Conservation (phyloP, 2,113 vertebrate genomes). For the Dipodomys merriami region DNA sequence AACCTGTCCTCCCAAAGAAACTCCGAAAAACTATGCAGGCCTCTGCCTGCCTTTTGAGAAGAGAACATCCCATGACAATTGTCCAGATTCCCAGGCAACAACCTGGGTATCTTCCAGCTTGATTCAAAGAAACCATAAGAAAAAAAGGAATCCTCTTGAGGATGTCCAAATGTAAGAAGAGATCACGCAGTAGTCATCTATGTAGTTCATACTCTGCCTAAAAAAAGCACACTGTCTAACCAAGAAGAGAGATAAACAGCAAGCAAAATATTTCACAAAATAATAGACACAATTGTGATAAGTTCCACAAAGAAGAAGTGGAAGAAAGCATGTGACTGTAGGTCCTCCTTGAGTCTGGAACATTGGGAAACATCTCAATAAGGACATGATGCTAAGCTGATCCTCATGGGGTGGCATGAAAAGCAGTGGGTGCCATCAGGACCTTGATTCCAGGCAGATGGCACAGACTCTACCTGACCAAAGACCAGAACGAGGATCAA, state of each 20-base stretch:
- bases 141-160: fast-evolving
- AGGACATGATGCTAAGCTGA: background rate
- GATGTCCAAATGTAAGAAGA: background rate
- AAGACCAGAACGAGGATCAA: background rate
- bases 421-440: fast-evolving
- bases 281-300: too few species aligned
- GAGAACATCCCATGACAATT: too few species aligned
- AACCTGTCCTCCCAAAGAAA: background rate
- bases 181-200: background rate
- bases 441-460: background rate
- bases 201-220: too few species aligned
- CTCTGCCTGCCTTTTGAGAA: background rate
- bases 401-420: too few species aligned
- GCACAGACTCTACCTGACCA: fast-evolving
- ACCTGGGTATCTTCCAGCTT: background rate
- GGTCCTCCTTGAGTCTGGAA: background rate
- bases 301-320: background rate
- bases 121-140: background rate
- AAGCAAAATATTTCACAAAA: background rate
- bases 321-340: background rate
- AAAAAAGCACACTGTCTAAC: background rate
- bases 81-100: background rate
- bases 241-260: background rate
- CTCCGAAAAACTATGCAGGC: background rate
- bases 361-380: background rate